These are phyloP conservation scores for Macrosoma leucophasiata DNA, from an alignment of 2,888 invertebrate species.

Conservation along the genomic window DNA sequence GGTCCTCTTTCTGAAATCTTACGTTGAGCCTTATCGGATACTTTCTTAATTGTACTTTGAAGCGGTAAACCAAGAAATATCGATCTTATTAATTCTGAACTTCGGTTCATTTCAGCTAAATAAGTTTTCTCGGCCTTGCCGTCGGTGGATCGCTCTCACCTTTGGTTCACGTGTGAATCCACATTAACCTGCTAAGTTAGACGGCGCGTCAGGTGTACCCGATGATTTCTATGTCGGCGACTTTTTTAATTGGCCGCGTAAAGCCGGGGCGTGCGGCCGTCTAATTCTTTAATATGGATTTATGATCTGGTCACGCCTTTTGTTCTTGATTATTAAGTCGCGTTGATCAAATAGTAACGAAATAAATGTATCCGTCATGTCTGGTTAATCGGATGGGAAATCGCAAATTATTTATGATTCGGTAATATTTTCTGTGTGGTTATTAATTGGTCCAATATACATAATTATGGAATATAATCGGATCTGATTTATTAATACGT, in stretches of 20 bases:
- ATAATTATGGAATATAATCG: too few species aligned
- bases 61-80: constrained; percentile 48
- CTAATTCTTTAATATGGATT: constrained; percentile 60
- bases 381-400: too few species aligned
- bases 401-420: too few species aligned
- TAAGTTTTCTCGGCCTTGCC: constrained; percentile 65
- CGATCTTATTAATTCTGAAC: constrained; percentile 51
- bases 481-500: too few species aligned
- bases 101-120: constrained; percentile 54
- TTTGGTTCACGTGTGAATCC: constrained; percentile 72
- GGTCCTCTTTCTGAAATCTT: constrained; percentile 41
- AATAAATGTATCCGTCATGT: constrained; percentile 36
- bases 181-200: constrained; percentile 65
- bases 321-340: constrained; percentile 31
- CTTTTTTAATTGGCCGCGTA: constrained; percentile 56
- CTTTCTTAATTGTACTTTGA: constrained; percentile 71
- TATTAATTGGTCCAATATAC: too few species aligned
- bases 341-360: constrained; percentile 17
- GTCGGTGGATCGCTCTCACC: constrained; percentile 71
- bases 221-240: constrained; percentile 34
- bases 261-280: constrained; percentile 58
- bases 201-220: constrained; percentile 53
- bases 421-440: too few species aligned
- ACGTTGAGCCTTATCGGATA: constrained; percentile 56
- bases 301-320: constrained; percentile 62